Evolutionary conservation across 2,888 invertebrate genomes (phyloP).

Genomic region (Epistrophe grossulariae): DNA sequence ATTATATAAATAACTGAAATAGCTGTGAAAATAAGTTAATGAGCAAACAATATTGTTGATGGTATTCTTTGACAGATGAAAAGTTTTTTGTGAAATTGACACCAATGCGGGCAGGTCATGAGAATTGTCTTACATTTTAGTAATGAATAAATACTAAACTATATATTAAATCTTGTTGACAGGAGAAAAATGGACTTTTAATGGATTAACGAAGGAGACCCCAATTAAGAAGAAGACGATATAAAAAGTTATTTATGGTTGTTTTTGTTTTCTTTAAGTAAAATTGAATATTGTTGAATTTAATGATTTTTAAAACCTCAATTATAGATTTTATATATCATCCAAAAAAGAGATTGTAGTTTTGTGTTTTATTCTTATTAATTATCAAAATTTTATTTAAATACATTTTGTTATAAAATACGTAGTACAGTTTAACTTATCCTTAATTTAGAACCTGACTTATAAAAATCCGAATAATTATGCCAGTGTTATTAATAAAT

Average conservation of each 20-base stretch:
- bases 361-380: too few species aligned
- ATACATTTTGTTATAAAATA: too few species aligned
- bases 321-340: neutral
- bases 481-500: too few species aligned
- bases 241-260: conserved; percentile 15
- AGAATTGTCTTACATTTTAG: neutral
- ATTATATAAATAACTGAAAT: conserved; percentile 33
- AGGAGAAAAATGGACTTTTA: conserved; percentile 14
- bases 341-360: too few species aligned
- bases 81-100: conserved; percentile 31
- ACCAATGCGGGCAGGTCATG: neutral
- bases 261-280: neutral
- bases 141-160: neutral
- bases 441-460: too few species aligned
- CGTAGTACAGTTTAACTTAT: too few species aligned
- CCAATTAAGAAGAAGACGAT: neutral
- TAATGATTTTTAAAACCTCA: neutral
- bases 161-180: neutral
- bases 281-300: neutral
- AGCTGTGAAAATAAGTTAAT: conserved; percentile 64
- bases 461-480: too few species aligned
- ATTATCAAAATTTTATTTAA: too few species aligned
- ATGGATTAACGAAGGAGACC: neutral
- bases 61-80: conserved; percentile 52
- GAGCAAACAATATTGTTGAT: conserved; percentile 63